Evolutionary conservation across 1,140 invertebrate genomes (phyloP), one percentile per base, ranked within the genome.

Genomic region (Zaprionus inermis): DNA sequence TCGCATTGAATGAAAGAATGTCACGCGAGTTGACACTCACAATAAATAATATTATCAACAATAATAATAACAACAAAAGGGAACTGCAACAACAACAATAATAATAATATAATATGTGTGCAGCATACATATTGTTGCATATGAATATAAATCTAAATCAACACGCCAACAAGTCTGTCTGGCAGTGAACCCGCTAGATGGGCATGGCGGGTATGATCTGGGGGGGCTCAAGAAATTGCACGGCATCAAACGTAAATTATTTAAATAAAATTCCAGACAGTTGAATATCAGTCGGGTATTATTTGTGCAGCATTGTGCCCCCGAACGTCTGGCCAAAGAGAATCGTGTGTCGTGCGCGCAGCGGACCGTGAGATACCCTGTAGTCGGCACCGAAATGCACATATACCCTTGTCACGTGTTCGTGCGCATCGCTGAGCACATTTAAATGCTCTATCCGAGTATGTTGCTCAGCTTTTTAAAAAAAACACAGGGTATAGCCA

Each of bases 251-350:
- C 24, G 59, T 78, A 61, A 81, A 82, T 82, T 78, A 78, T 81
- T 81, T 82, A 61, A 82, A 78, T 81, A 44, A 75, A 78, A 81
- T 82, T 60, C 79, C 79, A 82, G 79, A 82, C 79, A 76, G 49
- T 56, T 75, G 60, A 76, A 68, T 72, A 79, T 79, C 60, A 63
- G 55, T 56, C 58, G 38, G 57, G 51, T 46, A 78, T 72, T 73
- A 52, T 63, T 34, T 72, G 67, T 59, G 56, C 38, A 46, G 73
- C 67, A 60, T 71, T 72, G 49, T 24, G 34, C 56, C 38, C 32
- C 58, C 9, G 36, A 20, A 69, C 34, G 56, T 73, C 71, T 69
- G 64, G 36, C n/a, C 58, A 64, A 22, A 0, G n/a, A 20, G 44
- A 49, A 32, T 32, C 6, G 30, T 32, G 30, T 32, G 44, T 49